Evolutionary conservation across 2,113 vertebrate species (phyloP), one percentile per base, ranked within the genome.

Genomic region (Platichthys stellatus): DNA sequence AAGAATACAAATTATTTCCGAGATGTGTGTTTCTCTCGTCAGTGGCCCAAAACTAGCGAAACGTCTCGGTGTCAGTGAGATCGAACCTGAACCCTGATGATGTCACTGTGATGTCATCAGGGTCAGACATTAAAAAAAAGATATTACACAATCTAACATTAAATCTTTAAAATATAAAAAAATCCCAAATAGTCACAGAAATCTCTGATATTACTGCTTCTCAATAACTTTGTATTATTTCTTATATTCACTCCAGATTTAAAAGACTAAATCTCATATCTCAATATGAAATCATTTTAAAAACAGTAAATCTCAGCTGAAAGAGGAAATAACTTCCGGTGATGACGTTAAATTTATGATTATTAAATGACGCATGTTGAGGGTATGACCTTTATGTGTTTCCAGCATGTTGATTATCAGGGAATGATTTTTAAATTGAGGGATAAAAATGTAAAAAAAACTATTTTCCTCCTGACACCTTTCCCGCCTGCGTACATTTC

Each of bases 401-500:
- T 49, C 21, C 20, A 23, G 21, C 20, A 35, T 49, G 18, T 18
- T 61, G 18, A 51, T 63, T 38, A 72, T 58, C 28, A 4, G 28
- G 21, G 40, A 38, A 12, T 47, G 7, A n/a, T n/a, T 54, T n/a
- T 54, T 54, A 21, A n/a, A 5, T 54, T 20, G 51, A 54, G 20
- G 20, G 18, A 24, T 21, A 11, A 38, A 49, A 17, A 54, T 13
- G 23, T 24, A 17, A 40, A 43, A 40, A 40, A 43, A 43, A 43
- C 12, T 21, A 0, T 23, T 43, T 15, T 59, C 40, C 51, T 54
- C 60, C 38, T 57, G 40, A 49, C 76, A 75, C 62, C 65, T 20
- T 51, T 28, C 20, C 54, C 74, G 57, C 54, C 74, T 68, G 31
- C 3, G 31, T 26, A 38, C 54, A 3, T 69, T 61, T 61, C 59